Percentiles rank a stretch among this genome's conserved stretches.
Conservation (phyloP, 2,113 vertebrate species). For the Coptodon rendalli region DNA sequence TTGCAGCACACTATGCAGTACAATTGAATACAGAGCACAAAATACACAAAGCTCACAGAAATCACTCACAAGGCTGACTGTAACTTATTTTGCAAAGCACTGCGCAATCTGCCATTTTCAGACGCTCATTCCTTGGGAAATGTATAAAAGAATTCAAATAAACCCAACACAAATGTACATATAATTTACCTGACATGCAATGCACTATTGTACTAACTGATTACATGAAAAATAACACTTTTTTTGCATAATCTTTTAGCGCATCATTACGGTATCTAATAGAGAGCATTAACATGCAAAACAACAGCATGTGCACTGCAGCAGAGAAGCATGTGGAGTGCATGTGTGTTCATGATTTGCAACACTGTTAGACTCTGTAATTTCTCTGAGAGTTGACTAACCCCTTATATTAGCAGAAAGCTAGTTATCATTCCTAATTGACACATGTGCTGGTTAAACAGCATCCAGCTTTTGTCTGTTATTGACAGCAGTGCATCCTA, state of each 20-base stretch:
- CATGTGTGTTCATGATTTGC: background rate
- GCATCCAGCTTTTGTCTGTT: slow-evolving; percentile 13
- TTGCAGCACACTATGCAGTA: background rate
- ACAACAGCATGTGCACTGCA: background rate
- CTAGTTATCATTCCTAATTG: background rate
- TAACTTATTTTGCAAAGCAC: background rate
- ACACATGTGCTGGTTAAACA: background rate
- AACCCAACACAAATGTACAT: background rate
- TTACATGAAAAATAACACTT: background rate
- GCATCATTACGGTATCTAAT: background rate
- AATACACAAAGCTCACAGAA: background rate
- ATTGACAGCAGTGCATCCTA: slow-evolving; percentile 4
- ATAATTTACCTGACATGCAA: background rate
- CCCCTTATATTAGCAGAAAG: background rate
- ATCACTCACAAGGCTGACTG: background rate
- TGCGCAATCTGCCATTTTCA: background rate
- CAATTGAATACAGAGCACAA: background rate
- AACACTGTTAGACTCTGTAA: background rate
- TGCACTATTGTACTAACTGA: background rate
- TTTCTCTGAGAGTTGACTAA: background rate
- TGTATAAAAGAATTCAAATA: background rate
- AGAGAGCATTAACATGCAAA: background rate
- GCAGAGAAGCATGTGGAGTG: background rate
- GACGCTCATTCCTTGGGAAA: background rate
- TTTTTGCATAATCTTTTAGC: background rate